phyloP scores from a whole-genome alignment of 92 coral and sea anemone species.

The Metridium senile region DNA sequence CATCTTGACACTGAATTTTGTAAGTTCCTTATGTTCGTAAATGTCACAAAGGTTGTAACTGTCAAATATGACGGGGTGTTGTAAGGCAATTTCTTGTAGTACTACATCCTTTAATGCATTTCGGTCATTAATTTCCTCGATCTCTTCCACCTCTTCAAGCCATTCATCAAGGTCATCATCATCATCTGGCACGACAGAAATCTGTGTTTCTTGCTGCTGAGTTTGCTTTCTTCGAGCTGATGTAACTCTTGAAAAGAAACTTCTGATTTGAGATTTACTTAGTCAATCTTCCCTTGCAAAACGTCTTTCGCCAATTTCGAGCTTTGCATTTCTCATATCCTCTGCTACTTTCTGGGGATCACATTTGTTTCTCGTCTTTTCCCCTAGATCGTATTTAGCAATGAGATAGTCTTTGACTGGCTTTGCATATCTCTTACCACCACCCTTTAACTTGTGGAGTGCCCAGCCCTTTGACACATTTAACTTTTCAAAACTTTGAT shows the following conservation, averaged over 20 bases:
- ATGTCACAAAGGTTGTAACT: background rate
- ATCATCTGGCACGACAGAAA: slow-evolving; percentile 5
- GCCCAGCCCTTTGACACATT: slow-evolving; percentile 41
- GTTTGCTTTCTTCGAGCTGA: slow-evolving; percentile 37
- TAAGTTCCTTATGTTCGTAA: background rate
- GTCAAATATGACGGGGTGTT: background rate
- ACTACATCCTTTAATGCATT: background rate
- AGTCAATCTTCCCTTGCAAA: slow-evolving; percentile 47
- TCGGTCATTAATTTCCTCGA: slow-evolving; percentile 17
- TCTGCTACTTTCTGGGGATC: slow-evolving; percentile 47
- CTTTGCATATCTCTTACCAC: slow-evolving; percentile 23
- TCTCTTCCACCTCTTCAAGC: slow-evolving; percentile 17
- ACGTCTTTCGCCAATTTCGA: slow-evolving; percentile 27
- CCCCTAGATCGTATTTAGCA: slow-evolving; percentile 50
- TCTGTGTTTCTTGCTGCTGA: slow-evolving; percentile 23
- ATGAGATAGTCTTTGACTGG: slow-evolving; percentile 36
- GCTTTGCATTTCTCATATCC: slow-evolving; percentile 49
- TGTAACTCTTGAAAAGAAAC: slow-evolving; percentile 39
- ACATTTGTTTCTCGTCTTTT: slow-evolving; percentile 45
- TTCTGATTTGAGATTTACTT: slow-evolving; percentile 30
- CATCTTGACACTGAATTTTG: background rate
- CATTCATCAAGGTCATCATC: slow-evolving; percentile 25
- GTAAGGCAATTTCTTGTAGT: background rate
- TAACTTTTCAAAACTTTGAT: background rate
- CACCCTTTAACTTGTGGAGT: slow-evolving; percentile 31